Conservation (phyloP, 2,888 invertebrate species). For the Craniophora ligustri region DNA sequence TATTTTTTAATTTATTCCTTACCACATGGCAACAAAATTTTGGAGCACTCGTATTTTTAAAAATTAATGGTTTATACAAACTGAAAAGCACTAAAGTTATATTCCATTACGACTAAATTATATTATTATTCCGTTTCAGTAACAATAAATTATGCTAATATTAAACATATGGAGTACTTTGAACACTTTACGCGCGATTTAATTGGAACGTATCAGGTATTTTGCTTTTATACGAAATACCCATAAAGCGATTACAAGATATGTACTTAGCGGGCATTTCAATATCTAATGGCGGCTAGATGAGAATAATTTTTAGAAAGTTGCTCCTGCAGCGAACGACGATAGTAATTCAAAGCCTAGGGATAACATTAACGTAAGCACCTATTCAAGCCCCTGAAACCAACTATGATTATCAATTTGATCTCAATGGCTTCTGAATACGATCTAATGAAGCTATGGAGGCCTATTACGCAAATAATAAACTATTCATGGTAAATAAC, state of each 20-base stretch:
- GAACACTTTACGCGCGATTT: conserved; percentile 62
- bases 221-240: conserved; percentile 29
- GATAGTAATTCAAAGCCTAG: conserved; percentile 48
- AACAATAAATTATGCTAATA: conserved; percentile 69
- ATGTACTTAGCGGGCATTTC: conserved; percentile 47
- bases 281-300: conserved; percentile 44
- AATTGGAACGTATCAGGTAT: conserved; percentile 55
- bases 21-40: conserved; percentile 24
- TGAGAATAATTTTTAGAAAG: conserved; percentile 67
- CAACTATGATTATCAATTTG: conserved; percentile 50
- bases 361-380: conserved; percentile 50
- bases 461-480: conserved; percentile 46
- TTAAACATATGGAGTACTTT: conserved; percentile 61
- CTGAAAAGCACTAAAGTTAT: conserved; percentile 45
- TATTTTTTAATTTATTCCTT: conserved; percentile 32
- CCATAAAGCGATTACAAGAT: conserved; percentile 41
- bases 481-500: conserved; percentile 47
- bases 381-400: conserved; percentile 49
- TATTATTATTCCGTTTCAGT: conserved; percentile 60
- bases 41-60: conserved; percentile 38
- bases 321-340: conserved; percentile 55
- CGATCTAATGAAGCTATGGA: conserved; percentile 46
- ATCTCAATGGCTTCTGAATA: conserved; percentile 53
- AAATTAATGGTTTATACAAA: conserved; percentile 48
- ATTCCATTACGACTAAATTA: conserved; percentile 59